phyloP scores from a whole-genome alignment of 1,140 invertebrate genomes.

The Atopsyche davidsoni region DNA sequence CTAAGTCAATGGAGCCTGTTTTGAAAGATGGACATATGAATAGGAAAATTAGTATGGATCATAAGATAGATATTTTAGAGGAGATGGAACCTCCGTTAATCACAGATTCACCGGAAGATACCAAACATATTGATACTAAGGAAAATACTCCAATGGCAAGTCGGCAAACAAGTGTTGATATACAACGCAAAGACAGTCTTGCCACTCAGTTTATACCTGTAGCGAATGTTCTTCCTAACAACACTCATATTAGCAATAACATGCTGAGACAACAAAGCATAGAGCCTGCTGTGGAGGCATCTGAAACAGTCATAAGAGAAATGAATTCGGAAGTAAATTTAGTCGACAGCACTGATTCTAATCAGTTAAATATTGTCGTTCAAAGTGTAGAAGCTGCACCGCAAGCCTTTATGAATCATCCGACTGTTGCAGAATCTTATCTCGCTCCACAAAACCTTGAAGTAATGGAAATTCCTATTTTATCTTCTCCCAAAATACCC shows the following conservation, averaged over 20 bases:
- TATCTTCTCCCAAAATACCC: conserved; percentile 8
- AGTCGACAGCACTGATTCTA: not conserved
- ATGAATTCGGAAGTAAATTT: conserved; percentile 17
- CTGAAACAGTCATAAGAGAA: conserved; percentile 28
- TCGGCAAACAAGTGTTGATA: too few species aligned
- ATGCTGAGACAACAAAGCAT: conserved; percentile 26
- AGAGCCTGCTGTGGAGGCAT: conserved; percentile 25
- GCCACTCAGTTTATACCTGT: not conserved
- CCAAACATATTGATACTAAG: conserved; percentile 5
- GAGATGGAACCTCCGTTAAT: conserved; percentile 47
- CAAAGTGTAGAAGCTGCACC: not conserved
- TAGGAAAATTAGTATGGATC: conserved; percentile 43
- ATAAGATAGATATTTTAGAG: conserved; percentile 46
- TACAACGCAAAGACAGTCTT: conserved; percentile 11
- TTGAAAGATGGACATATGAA: not conserved
- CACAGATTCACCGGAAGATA: conserved; percentile 37
- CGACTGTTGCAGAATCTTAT: conserved; percentile 10
- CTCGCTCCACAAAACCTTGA: conserved; percentile 9
- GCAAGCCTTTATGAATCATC: conserved; percentile 1
- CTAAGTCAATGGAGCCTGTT: not conserved
- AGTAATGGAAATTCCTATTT: not conserved
- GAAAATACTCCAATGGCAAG: too few species aligned
- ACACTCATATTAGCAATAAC: conserved; percentile 3
- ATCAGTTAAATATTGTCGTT: not conserved
- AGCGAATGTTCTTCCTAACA: conserved; percentile 6